A percentile compares a stretch with the other conserved stretches of the same genome.
These are phyloP conservation scores for Pristionchus fissidentatus DNA, from an alignment of 2,888 invertebrate genomes.

Conservation along the genomic window DNA sequence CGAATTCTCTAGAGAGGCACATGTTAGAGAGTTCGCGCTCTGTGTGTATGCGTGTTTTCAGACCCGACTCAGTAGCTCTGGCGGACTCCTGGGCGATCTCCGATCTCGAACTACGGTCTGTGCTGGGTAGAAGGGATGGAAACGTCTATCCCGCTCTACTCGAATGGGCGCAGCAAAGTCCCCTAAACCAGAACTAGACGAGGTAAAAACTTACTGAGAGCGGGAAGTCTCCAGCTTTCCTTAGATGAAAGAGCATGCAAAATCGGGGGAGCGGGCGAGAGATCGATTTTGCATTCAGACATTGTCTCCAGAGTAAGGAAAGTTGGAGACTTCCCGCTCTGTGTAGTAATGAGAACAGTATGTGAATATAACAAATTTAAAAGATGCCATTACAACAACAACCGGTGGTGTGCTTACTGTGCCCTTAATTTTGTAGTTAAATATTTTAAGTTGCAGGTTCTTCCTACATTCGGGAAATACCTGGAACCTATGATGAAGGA, in stretches of 20 bases:
- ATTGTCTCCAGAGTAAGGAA: too few species aligned
- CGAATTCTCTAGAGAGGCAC: too few species aligned
- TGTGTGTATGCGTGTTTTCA: neutral
- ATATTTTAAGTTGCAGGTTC: conserved; percentile 55
- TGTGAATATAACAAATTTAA: neutral
- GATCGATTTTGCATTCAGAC: neutral
- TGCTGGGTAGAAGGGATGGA: conserved; percentile 74
- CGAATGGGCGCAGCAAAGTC: conserved; percentile 77
- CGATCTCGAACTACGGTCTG: conserved; percentile 77
- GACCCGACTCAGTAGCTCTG: conserved; percentile 88
- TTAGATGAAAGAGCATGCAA: too few species aligned
- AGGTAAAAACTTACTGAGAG: too few species aligned
- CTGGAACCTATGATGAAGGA: conserved; percentile 73
- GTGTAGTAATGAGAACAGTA: neutral
- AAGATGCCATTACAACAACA: neutral
- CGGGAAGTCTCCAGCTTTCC: too few species aligned
- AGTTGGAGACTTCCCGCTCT: too few species aligned
- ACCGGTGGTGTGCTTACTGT: neutral
- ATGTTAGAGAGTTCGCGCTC: neutral
- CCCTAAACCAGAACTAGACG: conserved; percentile 77
- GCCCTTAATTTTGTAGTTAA: too few species aligned
- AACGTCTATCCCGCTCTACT: conserved; percentile 77
- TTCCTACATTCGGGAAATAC: conserved; percentile 67
- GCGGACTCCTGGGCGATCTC: conserved; percentile 89
- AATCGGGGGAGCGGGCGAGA: too few species aligned